These are phyloP conservation scores for Drosophila sp. DNA, from an alignment of 1,140 invertebrate genomes.

Conservation along the genomic window DNA sequence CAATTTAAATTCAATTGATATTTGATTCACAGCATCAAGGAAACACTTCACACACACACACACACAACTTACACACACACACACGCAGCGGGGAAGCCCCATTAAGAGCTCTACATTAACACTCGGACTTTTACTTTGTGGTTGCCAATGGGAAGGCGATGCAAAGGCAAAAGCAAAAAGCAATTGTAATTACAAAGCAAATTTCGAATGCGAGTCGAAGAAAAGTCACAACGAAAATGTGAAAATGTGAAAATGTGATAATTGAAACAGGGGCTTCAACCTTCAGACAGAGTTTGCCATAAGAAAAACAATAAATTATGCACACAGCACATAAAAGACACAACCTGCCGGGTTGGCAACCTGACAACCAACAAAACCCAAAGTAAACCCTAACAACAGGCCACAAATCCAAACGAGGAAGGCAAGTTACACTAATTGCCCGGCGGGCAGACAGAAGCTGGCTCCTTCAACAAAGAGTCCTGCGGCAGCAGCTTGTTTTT, in stretches of 20 bases:
- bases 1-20: constrained; percentile 81
- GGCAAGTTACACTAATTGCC: constrained; percentile 68
- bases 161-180: constrained; percentile 34
- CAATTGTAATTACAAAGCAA: constrained; percentile 69
- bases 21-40: constrained; percentile 41
- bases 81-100: constrained; percentile 72
- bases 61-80: constrained; percentile 15
- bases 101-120: constrained; percentile 43
- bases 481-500: constrained; percentile 47
- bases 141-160: constrained; percentile 47
- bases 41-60: constrained; percentile 4
- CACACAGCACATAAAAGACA: constrained; percentile 70
- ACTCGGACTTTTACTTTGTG: constrained; percentile 56
- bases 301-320: constrained; percentile 76
- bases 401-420: constrained; percentile 26
- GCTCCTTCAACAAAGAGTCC: constrained; percentile 45
- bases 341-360: constrained; percentile 50
- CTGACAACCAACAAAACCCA: constrained; percentile 36
- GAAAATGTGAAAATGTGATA: constrained; percentile 67
- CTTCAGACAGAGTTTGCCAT: constrained; percentile 52
- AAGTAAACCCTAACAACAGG: constrained; percentile 40
- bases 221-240: constrained; percentile 35
- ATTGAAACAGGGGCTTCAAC: constrained; percentile 69
- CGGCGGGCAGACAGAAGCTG: constrained; percentile 38
- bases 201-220: constrained; percentile 17